Conservation (phyloP, 1,140 invertebrate species). For the Diabrotica virgifera region DNA sequence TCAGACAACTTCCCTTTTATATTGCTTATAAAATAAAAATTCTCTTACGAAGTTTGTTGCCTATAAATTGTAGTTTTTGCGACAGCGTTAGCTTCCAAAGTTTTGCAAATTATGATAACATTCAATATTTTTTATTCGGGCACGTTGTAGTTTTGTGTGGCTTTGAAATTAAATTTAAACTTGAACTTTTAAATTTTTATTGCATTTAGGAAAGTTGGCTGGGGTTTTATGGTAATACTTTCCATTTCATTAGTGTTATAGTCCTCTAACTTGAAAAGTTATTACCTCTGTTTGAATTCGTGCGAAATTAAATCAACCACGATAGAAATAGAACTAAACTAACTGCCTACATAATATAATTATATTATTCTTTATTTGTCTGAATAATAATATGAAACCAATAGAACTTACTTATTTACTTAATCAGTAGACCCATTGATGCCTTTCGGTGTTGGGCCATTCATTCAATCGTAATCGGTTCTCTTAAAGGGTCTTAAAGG, state of each 20-base stretch:
- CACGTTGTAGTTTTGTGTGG: slow-evolving; percentile 4
- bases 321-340: too few relatives aligned
- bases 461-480: too few relatives aligned
- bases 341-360: too few relatives aligned
- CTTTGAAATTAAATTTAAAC: slow-evolving; percentile 7
- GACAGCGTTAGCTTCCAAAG: neutral
- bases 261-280: too few relatives aligned
- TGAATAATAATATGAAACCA: too few relatives aligned
- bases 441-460: too few relatives aligned
- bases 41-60: neutral
- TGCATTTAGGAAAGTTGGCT: neutral
- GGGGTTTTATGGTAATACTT: slow-evolving; percentile 1
- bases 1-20: neutral
- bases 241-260: neutral
- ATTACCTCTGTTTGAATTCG: too few relatives aligned
- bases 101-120: slow-evolving; percentile 8
- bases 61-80: slow-evolving; percentile 1
- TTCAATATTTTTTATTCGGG: neutral
- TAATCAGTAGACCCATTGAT: too few relatives aligned
- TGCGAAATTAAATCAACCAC: too few relatives aligned
- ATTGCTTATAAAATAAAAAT: slow-evolving; percentile 7
- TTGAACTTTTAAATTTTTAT: neutral
- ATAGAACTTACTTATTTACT: too few relatives aligned
- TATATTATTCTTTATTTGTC: too few relatives aligned
- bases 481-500: too few relatives aligned